Base-by-base conservation (phyloP, 2,888 invertebrate genomes). In the Eutolmus rufibarbis region DNA sequence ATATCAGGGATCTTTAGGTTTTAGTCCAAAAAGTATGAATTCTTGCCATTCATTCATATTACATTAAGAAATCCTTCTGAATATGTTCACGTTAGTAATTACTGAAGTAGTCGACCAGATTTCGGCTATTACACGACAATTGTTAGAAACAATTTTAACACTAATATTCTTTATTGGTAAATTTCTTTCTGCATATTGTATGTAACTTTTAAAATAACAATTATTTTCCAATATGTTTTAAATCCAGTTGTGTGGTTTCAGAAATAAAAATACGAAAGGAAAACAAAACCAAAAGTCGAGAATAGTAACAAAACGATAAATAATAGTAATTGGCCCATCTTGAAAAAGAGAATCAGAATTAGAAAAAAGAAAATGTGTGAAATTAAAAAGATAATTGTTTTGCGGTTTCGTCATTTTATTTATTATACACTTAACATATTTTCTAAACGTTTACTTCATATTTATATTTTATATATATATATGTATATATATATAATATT, bases 381-480 rank as follows among this genome's bases (percentile, higher is more conserved):
- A 23, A 23, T 81, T 56, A 43, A 51, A 84, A 66, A 23, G 84
- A 81, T 31, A 51, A 51, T 51, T 81, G 40, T 57, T 57, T 56
- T 82, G 51, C 57, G 82, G 82, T 82, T 82, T 82, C 82, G 82
- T 82, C 57, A 82, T 82, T 82, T 31, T 82, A 82, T 82, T 82
- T 82, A 82, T 82, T 82, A 82, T 82, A 57, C 57, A 57, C 82
- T 82, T 82, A 82, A 66, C 16, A 82, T 82, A 82, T 57, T 19
- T 66, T 82, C 82, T 82, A 82, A 51, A 82, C 66, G 66, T 66
- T 66, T 66, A 66, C 23, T 66, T 66, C 66, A 66, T 66, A 66
- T 66, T 66, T 66, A 66, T 66, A 66, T 12, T 66, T 66, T 66
- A 19, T 66, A 66, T 66, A 66, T 66, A 66, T 66, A 66, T 43